Evolutionary conservation across 30 jellyfish, hydroid and myxozoan genomes (phyloP).

Genomic region (Mastigias papua): DNA sequence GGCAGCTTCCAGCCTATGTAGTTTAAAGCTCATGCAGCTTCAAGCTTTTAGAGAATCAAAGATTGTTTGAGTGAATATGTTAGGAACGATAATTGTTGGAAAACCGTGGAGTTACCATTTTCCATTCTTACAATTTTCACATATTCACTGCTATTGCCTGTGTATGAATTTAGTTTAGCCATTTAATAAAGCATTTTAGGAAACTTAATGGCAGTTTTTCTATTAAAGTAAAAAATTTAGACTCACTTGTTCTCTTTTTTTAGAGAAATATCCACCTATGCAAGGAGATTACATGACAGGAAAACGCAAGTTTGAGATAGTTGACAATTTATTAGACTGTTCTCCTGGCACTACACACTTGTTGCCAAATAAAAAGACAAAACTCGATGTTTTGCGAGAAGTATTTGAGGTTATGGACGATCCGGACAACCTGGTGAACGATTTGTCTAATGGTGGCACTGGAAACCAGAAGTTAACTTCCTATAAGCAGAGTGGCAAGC

Average conservation of each 20-base stretch:
- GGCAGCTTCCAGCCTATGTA: too few relatives aligned
- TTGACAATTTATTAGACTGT: too few relatives aligned
- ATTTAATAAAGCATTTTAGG: too few relatives aligned
- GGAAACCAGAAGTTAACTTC: not conserved
- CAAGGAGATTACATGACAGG: not conserved
- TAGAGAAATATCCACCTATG: not conserved
- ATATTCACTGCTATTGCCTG: too few relatives aligned
- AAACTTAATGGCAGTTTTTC: not conserved
- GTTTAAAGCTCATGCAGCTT: too few relatives aligned
- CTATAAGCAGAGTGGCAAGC: not conserved
- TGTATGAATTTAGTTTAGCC: too few relatives aligned
- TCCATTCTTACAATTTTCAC: too few relatives aligned
- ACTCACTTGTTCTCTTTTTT: not conserved
- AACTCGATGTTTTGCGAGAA: not conserved
- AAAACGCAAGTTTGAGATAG: not conserved
- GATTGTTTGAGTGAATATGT: too few relatives aligned
- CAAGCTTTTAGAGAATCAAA: too few relatives aligned
- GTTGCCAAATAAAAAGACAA: not conserved
- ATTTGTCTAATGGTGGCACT: too few relatives aligned
- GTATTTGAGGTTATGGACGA: not conserved
- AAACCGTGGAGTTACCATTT: too few relatives aligned
- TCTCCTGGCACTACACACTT: not conserved
- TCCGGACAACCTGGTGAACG: not conserved
- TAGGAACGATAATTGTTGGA: too few relatives aligned
- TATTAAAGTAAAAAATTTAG: not conserved